Base-by-base conservation (phyloP, 2,797 vertebrate species). In the Arctocebus calabarensis region DNA sequence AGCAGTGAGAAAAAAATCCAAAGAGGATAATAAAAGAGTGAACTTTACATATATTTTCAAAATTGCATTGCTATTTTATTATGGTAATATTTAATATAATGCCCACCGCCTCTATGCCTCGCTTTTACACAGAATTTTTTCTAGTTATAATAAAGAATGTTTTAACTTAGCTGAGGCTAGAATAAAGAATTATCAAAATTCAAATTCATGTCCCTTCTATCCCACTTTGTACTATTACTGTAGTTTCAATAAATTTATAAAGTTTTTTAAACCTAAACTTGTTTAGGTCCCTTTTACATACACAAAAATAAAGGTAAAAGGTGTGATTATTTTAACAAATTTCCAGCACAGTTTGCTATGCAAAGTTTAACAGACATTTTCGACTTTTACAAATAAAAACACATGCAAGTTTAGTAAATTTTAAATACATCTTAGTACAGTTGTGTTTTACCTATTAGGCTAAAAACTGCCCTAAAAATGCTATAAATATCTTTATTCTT, bases 331-430 rank as follows among this genome's bases (percentile, higher is more conserved):
- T 95, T 92, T 82, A 29, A 84, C 84, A 79, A 84, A 82, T 74
- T 55, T 92, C 70, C 8, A 94, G 75, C 29, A 77, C 77, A 34
- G 81, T 27, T 32, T 84, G 16, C 16, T 84, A 66, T 81, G 14
- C 20, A 64, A 81, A 12, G 52, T 22, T 59, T 75, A 27, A 55
- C 32, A 78, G 68, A 81, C 3, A 48, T 62, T 96, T 84, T 84
- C 40, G 52, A 84, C 10, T 66, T 88, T 92, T 88, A 95, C 7
- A 92, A 84, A 88, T 43, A 94, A 85, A 90, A 90, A 37, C 61
- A 43, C 9, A 86, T 34, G 20, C 66, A 79, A 91, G 10, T 78
- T 93, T 68, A 85, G 32, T 17, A 74, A 75, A 37, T 29, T 79
- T 43, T 83, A 29, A 43, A 91, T 29, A 86, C 3, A 70, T 86